Evolutionary conservation across 2,113 vertebrate species (phyloP), one percentile per base, ranked within the genome.

Genomic region (Phalacrocorax pelagicus): DNA sequence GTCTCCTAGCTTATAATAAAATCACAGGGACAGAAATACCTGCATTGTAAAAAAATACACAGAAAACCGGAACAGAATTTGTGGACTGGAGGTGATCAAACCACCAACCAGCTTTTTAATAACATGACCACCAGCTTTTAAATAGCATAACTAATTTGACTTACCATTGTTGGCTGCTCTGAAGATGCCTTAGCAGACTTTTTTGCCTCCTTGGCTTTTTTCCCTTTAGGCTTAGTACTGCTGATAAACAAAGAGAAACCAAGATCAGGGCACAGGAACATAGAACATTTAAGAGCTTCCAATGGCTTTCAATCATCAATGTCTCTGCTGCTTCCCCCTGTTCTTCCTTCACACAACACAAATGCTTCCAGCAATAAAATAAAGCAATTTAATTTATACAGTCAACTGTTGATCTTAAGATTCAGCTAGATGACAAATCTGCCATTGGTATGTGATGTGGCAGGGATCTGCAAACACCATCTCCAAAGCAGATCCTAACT

Each of bases 181-280:
- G 98, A 98, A 93, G 95, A 91, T 46, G 73, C 78, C 63, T 90
- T 98, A 96, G 95, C 70, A 88, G 90, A 80, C 77, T 99, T 99
- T 51, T 98, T 98, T 74, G 74, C 92, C 40, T 99, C 99, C 98
- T 99, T 99, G 87, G 98, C 96, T 97, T 99, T 99, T 95, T 99
- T 99, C 67, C 96, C 98, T 97, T 99, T 99, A 11, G 97, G 91
- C 92, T 98, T 99, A 77, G 94, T 95, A 90, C 98, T 97, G 97
- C 98, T 99, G 91, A 59, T 81, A 92, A 70, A 94, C 44, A 96
- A 71, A 90, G 84, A 67, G 62, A 96, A 92, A 84, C 6, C 24
- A 79, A 74, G 52, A 69, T 97, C 52, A 92, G 59, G 10, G 17
- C 79, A 22, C 6, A 49, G 9, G 14, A 90, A 87, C 29, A 65